Percentiles rank a stretch among this genome's conserved stretches.
Evolutionary conservation across 2,113 vertebrate genomes (phyloP).

Genomic region (Toxotes jaculatrix): DNA sequence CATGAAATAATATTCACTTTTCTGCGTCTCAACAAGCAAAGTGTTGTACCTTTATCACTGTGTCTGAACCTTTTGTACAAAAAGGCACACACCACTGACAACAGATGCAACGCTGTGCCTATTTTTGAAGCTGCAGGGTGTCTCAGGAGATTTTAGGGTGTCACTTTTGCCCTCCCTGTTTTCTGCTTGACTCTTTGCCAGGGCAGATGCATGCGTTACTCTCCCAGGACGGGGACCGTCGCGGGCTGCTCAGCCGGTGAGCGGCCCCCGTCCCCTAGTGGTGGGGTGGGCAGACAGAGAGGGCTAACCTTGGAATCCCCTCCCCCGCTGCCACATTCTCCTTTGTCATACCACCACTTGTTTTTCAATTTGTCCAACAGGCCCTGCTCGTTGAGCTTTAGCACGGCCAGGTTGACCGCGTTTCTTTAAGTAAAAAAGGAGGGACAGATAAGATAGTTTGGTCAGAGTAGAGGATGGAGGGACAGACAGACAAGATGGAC

Average conservation of each 20-base stretch:
- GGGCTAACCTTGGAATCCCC: slow-evolving; percentile 99
- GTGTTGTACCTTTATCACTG: slow-evolving; percentile 49
- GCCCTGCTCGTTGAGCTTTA: slow-evolving; percentile 99
- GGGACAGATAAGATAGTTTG: slow-evolving; percentile 96
- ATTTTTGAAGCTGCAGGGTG: slow-evolving; percentile 20
- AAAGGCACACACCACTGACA: slow-evolving; percentile 55
- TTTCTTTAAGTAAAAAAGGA: slow-evolving; percentile 93
- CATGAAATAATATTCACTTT: neutral
- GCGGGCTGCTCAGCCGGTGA: slow-evolving; percentile 83
- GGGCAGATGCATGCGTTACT: slow-evolving; percentile 98
- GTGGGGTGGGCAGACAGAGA: slow-evolving; percentile 94
- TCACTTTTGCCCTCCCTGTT: slow-evolving; percentile 35
- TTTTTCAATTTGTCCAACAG: slow-evolving; percentile 99
- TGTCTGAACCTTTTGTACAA: slow-evolving; percentile 43
- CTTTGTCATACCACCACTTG: slow-evolving; percentile 99
- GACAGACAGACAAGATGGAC: slow-evolving; percentile 74
- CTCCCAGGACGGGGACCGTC: slow-evolving; percentile 75
- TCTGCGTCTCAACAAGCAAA: slow-evolving; percentile 25
- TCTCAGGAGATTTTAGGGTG: slow-evolving; percentile 27
- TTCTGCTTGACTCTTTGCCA: slow-evolving; percentile 52
- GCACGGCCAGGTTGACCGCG: slow-evolving; percentile 99
- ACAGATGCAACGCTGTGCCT: slow-evolving; percentile 49
- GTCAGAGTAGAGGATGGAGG: slow-evolving; percentile 89
- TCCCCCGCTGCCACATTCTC: slow-evolving; percentile 99
- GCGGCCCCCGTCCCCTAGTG: slow-evolving; percentile 81